These are phyloP conservation scores for Chamaea fasciata DNA, from an alignment of 2,113 vertebrate species.

Conservation along the genomic window DNA sequence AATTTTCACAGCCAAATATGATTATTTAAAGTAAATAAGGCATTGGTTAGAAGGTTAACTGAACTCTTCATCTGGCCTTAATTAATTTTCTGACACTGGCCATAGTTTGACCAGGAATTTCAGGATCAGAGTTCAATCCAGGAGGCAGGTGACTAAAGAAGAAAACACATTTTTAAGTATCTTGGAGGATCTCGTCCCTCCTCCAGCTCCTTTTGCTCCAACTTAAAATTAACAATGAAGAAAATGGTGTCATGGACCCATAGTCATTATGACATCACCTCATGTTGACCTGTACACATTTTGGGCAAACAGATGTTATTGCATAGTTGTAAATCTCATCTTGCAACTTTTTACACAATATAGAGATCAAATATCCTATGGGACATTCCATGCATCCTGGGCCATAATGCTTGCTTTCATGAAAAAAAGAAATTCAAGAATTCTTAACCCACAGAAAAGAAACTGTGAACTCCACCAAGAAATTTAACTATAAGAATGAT, in stretches of 20 bases:
- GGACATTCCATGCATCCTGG: neutral
- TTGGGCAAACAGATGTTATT: neutral
- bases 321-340: neutral
- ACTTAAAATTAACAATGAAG: neutral
- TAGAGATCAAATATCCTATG: neutral
- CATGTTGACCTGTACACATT: neutral
- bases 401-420: neutral
- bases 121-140: neutral
- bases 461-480: neutral
- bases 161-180: neutral
- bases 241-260: neutral
- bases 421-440: neutral
- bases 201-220: neutral
- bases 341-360: neutral
- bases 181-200: neutral
- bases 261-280: neutral
- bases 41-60: neutral
- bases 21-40: neutral
- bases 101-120: neutral
- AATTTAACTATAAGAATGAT: neutral
- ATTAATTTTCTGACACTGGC: neutral
- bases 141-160: neutral
- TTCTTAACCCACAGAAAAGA: neutral
- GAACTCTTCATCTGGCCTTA: neutral
- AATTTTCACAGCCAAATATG: neutral